A percentile compares a stretch with the other conserved stretches of the same genome.
phyloP scores from a whole-genome alignment of 2,113 vertebrate genomes.

The Nannospalax galili region DNA sequence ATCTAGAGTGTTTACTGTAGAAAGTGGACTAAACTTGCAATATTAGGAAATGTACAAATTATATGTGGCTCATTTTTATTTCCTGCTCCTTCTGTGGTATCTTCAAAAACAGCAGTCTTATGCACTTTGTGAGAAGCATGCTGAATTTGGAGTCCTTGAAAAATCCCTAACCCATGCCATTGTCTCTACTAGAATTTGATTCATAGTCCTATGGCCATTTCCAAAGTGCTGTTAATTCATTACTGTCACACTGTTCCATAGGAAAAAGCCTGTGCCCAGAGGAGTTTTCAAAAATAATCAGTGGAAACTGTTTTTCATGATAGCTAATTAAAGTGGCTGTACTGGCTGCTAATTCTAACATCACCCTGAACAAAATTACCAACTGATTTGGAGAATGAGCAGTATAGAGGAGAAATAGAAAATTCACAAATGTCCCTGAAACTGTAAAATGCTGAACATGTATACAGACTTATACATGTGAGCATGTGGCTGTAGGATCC shows the following conservation, averaged over 20 bases:
- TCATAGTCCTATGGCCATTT: background rate
- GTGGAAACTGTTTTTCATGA: background rate
- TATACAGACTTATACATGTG: background rate
- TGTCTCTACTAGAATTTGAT: background rate
- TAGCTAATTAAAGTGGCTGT: background rate
- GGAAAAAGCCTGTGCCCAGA: background rate
- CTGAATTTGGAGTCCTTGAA: background rate
- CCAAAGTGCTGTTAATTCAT: background rate
- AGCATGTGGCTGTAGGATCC: background rate
- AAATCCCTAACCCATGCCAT: background rate
- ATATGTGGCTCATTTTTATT: fast-evolving
- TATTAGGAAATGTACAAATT: background rate
- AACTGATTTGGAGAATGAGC: background rate
- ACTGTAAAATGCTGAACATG: background rate
- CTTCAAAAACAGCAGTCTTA: background rate
- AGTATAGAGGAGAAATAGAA: background rate
- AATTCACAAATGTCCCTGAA: background rate
- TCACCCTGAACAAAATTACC: background rate
- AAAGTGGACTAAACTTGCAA: background rate
- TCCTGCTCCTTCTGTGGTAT: background rate
- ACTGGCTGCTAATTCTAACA: background rate
- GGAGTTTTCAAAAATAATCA: background rate
- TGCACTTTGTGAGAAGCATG: background rate
- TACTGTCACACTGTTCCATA: background rate
- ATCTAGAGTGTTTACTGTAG: background rate